Evolutionary conservation across 2,888 invertebrate genomes (phyloP).

Genomic region (Thera britannica): DNA sequence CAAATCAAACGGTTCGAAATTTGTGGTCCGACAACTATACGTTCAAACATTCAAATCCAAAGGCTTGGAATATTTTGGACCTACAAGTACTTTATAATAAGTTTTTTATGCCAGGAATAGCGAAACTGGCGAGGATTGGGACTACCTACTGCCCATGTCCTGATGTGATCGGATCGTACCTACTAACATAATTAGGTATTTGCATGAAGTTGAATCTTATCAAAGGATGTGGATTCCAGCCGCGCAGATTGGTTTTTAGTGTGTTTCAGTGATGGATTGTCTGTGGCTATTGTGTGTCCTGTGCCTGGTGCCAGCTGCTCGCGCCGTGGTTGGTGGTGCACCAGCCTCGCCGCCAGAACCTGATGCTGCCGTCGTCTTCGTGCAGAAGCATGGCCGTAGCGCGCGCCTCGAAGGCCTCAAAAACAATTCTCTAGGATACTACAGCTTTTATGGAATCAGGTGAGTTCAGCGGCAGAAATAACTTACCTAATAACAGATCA

Average conservation of each 20-base stretch:
- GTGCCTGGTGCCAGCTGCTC: slow-evolving; percentile 49
- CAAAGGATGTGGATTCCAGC: slow-evolving; percentile 48
- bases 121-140: too few relatives aligned
- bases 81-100: too few relatives aligned
- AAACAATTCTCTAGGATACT: slow-evolving; percentile 85
- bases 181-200: background rate
- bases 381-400: slow-evolving; percentile 85
- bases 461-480: slow-evolving; percentile 50
- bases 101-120: too few relatives aligned
- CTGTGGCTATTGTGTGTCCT: slow-evolving; percentile 48
- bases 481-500: too few relatives aligned
- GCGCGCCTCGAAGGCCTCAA: slow-evolving; percentile 87
- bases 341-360: slow-evolving; percentile 87
- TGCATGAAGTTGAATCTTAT: slow-evolving; percentile 12
- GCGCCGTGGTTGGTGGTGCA: slow-evolving; percentile 87
- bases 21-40: too few relatives aligned
- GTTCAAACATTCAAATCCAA: too few relatives aligned
- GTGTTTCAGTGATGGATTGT: slow-evolving; percentile 55
- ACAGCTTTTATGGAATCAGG: slow-evolving; percentile 90
- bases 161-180: too few relatives aligned
- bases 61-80: too few relatives aligned
- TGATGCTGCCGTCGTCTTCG: slow-evolving; percentile 89
- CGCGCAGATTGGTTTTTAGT: slow-evolving; percentile 32
- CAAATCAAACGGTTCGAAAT: too few relatives aligned
- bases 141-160: too few relatives aligned